Evolutionary conservation across 2,888 invertebrate species (phyloP), one percentile per base, ranked within the genome.

Genomic region (Tenthredo livida): DNA sequence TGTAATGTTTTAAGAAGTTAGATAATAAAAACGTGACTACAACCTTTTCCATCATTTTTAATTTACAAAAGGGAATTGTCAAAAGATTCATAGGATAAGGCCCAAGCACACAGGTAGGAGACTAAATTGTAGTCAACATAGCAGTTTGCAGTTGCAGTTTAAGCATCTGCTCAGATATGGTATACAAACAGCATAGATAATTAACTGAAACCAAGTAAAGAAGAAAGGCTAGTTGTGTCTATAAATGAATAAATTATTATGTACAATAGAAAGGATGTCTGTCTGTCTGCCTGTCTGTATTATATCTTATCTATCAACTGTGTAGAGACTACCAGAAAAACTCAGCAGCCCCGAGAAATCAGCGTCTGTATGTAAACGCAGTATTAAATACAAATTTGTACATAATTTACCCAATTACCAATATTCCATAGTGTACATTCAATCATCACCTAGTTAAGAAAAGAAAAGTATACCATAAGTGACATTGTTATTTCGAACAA

Each of bases 1-100:
- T 93, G 93, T 93, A 92, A 90, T 92, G 89, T 90, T 89, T 89
- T 91, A 91, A 92, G 90, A 54, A 91, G 90, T 89, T 93, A 93
- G 92, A 89, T 91, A 91, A 88, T 92, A 93, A 92, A 92, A 89
- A 89, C 54, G 83, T 90, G 90, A 92, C 90, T 89, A 92, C 89
- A 91, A 91, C 33, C 67, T 92, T 90, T 90, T 92, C 90, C 90
- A 91, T 87, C 87, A 89, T 88, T 89, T 86, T 91, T 91, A 90
- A 91, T 91, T 90, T 50, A 85, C 86, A 77, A 85, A 85, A 85
- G 84, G 84, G 78, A 58, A 84, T 73, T 73, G 73, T 75, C 29
- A 25, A 72, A 29, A n/a, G 25, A 21, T 33, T 37, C 40, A 40
- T 84, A 73, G 84, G 40, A 72, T 84, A 84, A 84, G 54, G 9